Conservation (phyloP, 2,113 vertebrate species). For the Theristicus caerulescens region DNA sequence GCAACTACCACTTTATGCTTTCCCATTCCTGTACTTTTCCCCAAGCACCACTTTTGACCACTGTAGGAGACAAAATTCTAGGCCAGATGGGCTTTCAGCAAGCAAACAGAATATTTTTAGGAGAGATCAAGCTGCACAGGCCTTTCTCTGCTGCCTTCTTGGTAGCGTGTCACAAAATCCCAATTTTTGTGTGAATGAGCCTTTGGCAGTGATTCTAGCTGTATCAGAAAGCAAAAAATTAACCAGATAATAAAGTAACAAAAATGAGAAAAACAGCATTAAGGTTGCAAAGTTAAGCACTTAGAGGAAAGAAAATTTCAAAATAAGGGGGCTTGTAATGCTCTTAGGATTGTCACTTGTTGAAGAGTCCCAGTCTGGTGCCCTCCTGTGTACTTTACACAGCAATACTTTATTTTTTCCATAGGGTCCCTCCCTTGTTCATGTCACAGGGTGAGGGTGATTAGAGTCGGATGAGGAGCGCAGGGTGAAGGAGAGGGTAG, state of each 20-base stretch:
- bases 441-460: not conserved
- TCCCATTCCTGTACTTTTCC: not conserved
- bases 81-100: not conserved
- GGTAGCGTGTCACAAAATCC: not conserved
- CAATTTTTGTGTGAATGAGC: not conserved
- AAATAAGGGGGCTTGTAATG: not conserved
- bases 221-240: not conserved
- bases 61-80: not conserved
- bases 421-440: not conserved
- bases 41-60: not conserved
- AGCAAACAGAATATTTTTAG: not conserved
- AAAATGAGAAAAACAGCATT: not conserved
- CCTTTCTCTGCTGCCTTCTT: not conserved
- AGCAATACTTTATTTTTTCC: not conserved
- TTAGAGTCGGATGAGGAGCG: rapidly evolving
- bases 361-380: not conserved
- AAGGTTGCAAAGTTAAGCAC: not conserved
- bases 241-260: not conserved
- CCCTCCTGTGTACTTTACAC: not conserved
- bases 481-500: not conserved
- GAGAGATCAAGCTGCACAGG: not conserved
- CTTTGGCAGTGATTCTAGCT: not conserved
- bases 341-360: not conserved
- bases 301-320: not conserved
- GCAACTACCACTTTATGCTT: not conserved